Evolutionary conservation across 1,140 invertebrate species (phyloP).

Genomic region (Drosophila trapezifrons): DNA sequence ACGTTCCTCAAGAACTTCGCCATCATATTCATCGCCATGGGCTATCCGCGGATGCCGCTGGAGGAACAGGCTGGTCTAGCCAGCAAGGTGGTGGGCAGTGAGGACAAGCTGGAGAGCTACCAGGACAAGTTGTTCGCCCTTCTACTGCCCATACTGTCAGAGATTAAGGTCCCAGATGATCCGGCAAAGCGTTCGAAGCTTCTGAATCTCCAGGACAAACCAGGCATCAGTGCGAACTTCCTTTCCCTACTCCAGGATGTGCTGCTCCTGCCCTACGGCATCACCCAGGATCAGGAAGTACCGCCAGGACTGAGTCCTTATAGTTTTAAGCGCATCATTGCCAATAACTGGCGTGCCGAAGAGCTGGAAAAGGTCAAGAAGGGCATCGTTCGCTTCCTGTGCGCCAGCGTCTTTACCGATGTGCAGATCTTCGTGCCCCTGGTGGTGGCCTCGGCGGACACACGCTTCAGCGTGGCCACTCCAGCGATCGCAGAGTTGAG

Average conservation of each 20-base stretch:
- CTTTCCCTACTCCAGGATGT: slow-evolving; percentile 92
- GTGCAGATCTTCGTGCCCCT: slow-evolving; percentile 91
- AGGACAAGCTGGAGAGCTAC: slow-evolving; percentile 92
- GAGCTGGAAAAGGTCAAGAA: slow-evolving; percentile 92
- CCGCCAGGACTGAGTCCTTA: slow-evolving; percentile 92
- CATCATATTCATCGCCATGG: slow-evolving; percentile 96
- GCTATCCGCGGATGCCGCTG: slow-evolving; percentile 91
- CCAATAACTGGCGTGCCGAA: slow-evolving; percentile 90
- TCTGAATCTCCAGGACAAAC: slow-evolving; percentile 86
- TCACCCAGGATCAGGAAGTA: slow-evolving; percentile 83
- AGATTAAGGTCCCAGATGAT: slow-evolving; percentile 89
- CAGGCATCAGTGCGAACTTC: slow-evolving; percentile 86
- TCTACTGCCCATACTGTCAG: slow-evolving; percentile 91
- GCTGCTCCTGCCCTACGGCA: slow-evolving; percentile 90
- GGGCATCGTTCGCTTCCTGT: slow-evolving; percentile 92
- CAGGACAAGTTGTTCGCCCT: slow-evolving; percentile 93
- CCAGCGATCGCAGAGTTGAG: slow-evolving; percentile 79
- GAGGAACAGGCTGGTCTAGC: slow-evolving; percentile 91
- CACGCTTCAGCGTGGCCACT: slow-evolving; percentile 86
- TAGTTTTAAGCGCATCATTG: slow-evolving; percentile 91
- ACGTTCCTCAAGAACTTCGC: slow-evolving; percentile 93
- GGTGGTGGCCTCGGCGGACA: slow-evolving; percentile 94
- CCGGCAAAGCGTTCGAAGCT: slow-evolving; percentile 86
- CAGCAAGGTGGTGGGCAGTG: slow-evolving; percentile 90
- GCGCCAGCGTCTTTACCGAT: slow-evolving; percentile 90